Conservation (phyloP, 2,113 vertebrate species). For the Centrocercus urophasianus region DNA sequence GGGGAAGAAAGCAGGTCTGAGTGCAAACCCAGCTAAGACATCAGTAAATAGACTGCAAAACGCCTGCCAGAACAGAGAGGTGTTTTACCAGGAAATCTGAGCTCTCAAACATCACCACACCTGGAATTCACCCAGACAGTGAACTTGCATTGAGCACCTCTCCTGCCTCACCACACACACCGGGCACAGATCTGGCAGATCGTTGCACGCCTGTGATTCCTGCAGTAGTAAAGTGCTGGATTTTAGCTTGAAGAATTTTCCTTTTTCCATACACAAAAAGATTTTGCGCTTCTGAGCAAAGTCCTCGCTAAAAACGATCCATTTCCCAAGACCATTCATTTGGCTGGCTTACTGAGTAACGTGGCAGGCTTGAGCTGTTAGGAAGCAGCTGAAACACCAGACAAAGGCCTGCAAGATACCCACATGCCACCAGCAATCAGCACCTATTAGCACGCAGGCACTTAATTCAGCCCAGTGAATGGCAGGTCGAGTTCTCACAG, state of each 20-base stretch:
- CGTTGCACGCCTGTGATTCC: fast-evolving
- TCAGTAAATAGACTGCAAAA: not conserved
- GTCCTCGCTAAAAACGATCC: fast-evolving
- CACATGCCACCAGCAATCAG: not conserved
- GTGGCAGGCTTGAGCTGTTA: not conserved
- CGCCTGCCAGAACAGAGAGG: not conserved
- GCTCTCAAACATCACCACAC: conserved; percentile 14
- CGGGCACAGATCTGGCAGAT: fast-evolving
- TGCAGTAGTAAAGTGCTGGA: not conserved
- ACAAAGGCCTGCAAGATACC: not conserved
- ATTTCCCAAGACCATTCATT: fast-evolving
- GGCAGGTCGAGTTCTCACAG: not conserved
- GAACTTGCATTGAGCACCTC: not conserved
- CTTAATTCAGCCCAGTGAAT: not conserved
- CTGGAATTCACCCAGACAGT: not conserved
- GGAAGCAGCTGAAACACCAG: not conserved
- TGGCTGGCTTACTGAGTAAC: not conserved
- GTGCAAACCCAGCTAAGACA: not conserved
- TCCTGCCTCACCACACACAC: not conserved
- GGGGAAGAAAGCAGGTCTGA: not conserved
- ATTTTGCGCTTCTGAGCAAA: not conserved
- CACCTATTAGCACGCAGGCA: not conserved
- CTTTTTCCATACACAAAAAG: not conserved
- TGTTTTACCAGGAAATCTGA: not conserved
- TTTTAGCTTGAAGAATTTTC: not conserved